Evolutionary conservation across 2,888 invertebrate species (phyloP), one percentile per base, ranked within the genome.

Genomic region (Drosophila phalerata): DNA sequence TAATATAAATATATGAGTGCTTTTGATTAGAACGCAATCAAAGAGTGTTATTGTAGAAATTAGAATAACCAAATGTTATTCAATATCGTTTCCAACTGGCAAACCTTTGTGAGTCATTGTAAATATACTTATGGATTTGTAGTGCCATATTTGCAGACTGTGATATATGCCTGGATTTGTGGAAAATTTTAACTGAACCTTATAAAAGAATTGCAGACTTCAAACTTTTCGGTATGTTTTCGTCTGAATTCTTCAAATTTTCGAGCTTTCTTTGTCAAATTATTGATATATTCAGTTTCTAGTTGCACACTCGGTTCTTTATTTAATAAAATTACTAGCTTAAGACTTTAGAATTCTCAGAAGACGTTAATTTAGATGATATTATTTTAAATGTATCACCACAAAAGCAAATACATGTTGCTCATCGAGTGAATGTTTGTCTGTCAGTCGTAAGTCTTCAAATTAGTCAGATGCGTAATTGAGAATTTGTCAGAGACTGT

Each of bases 401-500:
- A 55, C 13, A 48, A 58, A 30, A 58, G 48, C 48, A 58, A 58
- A 48, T 48, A 17, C 42, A 25, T 48, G 58, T 58, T 30, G 38
- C 38, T 40, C 48, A 38, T 58, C 6, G 19, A 28, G 38, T 40
- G 19, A n/a, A 17, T 57, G 45, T 60, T n/a, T 6, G n/a, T 30
- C 6, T 40, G 47, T 56, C 52, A 66, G 48, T 71, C 47, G 30
- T 32, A 53, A 60, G 73, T 34, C 64, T n/a, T 48, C 53, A 60
- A 73, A 77, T 77, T 79, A 79, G 74, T 15, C 58, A 58, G 64
- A 69, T 78, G 70, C 25, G 66, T 47, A 77, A 64, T 73, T 69
- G 56, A 63, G 47, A 73, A 62, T 76, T 77, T 76, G 25, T 58
- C 42, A 47, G 45, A 45, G 64, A 28, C 22, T 69, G 69, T 45